Base-by-base conservation (phyloP, 2,888 invertebrate genomes). In the Acanthopleura granulata region DNA sequence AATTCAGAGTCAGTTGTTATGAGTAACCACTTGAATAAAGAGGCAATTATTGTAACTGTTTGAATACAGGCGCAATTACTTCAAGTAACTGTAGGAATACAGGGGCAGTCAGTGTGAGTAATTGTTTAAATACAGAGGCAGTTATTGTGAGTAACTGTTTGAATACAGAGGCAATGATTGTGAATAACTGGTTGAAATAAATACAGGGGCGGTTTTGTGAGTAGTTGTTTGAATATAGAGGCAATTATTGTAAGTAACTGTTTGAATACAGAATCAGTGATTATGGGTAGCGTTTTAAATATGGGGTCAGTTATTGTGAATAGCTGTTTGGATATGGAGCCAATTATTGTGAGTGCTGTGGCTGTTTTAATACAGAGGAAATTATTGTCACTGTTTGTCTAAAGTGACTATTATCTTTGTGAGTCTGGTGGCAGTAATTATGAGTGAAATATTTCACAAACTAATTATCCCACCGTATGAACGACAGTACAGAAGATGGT, bases 341-440 rank as follows among this genome's bases (percentile, higher is more conserved):
- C 79, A 90, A 90, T 75, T 91, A 89, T 80, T 87, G 90, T 90
- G 76, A 77, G 83, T 66, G n/a, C n/a, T 96, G 86, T 98, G 98
- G 90, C 91, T 99, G 74, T 95, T 94, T 89, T 99, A 99, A 90
- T 99, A 99, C 91, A 96, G 97, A 91, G 99, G 99, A 79, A 90
- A 90, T 75, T 91, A 89, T 80, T 87, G 90, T 90, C 75, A 77
- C 82, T 66, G 40, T 6, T 9, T 40, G 40, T 40, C n/a, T n/a
- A n/a, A n/a, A n/a, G n/a, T n/a, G n/a, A n/a, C n/a, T n/a, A n/a
- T n/a, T n/a, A n/a, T n/a, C n/a, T n/a, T n/a, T n/a, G n/a, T n/a
- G n/a, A n/a, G n/a, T n/a, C n/a, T n/a, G n/a, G n/a, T n/a, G 40
- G 40, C 40, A 40, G 40, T 40, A 6, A 40, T 40, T 40, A 9